These are phyloP conservation scores for Acrocyrtus sp. DNA, from an alignment of 2,888 invertebrate genomes.

Conservation along the genomic window DNA sequence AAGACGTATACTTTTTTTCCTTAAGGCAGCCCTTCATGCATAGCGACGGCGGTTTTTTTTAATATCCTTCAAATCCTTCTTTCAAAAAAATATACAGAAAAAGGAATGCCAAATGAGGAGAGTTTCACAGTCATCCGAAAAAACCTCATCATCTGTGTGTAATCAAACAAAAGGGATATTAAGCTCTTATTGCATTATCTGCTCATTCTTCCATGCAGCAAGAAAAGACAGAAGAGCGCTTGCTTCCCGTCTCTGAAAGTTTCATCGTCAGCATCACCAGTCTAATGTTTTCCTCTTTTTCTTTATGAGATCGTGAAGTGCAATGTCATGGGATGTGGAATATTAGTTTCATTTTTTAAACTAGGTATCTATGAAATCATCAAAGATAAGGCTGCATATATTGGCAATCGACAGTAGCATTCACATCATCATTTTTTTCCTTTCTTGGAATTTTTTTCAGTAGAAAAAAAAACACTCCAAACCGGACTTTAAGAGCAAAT, in stretches of 20 bases:
- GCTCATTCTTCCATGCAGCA: background rate
- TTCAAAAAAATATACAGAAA: background rate
- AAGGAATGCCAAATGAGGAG: too few relatives aligned
- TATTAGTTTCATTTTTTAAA: too few relatives aligned
- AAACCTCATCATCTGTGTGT: background rate
- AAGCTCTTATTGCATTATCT: background rate
- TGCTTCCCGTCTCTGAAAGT: background rate
- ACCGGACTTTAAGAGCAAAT: too few relatives aligned
- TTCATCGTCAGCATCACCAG: background rate
- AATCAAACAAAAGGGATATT: background rate
- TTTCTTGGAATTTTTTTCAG: too few relatives aligned
- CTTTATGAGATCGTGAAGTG: constrained; percentile 18
- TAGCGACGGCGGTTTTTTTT: background rate
- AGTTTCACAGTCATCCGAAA: too few relatives aligned
- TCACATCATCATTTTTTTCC: background rate
- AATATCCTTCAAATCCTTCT: background rate
- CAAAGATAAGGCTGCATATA: too few relatives aligned
- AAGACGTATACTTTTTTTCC: background rate
- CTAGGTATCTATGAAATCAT: constrained; percentile 18
- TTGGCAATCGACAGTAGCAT: background rate
- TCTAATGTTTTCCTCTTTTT: constrained; percentile 6
- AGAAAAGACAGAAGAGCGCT: background rate
- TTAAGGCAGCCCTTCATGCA: background rate
- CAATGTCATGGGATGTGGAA: constrained; percentile 19
- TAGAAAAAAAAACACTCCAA: too few relatives aligned